phyloP scores from a whole-genome alignment of 2,113 vertebrate species.

The Pardalotus punctatus region DNA sequence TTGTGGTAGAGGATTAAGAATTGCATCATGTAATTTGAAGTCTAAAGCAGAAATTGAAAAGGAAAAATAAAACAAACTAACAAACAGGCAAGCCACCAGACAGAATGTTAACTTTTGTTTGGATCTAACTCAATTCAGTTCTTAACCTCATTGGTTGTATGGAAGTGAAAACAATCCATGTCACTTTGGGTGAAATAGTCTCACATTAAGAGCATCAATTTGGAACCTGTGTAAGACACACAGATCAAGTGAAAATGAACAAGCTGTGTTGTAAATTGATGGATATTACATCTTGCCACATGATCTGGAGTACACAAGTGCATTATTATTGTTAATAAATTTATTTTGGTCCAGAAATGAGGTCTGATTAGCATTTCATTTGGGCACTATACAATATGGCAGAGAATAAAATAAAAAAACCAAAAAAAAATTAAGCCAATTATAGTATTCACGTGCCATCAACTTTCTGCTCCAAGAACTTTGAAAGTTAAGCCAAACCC shows the following conservation, averaged over 20 bases:
- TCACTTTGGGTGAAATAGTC: neutral
- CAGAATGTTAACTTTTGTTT: conserved; percentile 20
- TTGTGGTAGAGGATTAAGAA: neutral
- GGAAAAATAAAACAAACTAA: conserved; percentile 15
- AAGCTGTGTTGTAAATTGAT: conserved; percentile 44
- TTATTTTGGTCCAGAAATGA: conserved; percentile 70
- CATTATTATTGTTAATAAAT: conserved; percentile 54
- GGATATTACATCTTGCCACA: conserved; percentile 45
- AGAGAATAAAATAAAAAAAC: conserved; percentile 75
- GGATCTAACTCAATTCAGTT: conserved; percentile 1
- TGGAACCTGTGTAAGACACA: conserved; percentile 31
- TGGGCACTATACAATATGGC: conserved; percentile 74
- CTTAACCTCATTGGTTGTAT: neutral
- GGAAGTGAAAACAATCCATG: conserved; percentile 11
- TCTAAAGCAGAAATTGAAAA: conserved; percentile 48
- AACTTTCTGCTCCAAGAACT: conserved; percentile 84
- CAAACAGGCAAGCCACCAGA: neutral
- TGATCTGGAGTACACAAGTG: conserved; percentile 42
- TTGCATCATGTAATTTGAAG: neutral
- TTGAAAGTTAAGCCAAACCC: conserved; percentile 85
- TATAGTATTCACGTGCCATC: conserved; percentile 84
- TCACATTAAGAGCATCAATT: conserved; percentile 15
- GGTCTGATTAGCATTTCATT: conserved; percentile 71
- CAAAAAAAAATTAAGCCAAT: conserved; percentile 73
- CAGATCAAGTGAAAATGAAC: conserved; percentile 53